Evolutionary conservation across 2,888 invertebrate genomes (phyloP).

Genomic region (Oligia fasciuncula): DNA sequence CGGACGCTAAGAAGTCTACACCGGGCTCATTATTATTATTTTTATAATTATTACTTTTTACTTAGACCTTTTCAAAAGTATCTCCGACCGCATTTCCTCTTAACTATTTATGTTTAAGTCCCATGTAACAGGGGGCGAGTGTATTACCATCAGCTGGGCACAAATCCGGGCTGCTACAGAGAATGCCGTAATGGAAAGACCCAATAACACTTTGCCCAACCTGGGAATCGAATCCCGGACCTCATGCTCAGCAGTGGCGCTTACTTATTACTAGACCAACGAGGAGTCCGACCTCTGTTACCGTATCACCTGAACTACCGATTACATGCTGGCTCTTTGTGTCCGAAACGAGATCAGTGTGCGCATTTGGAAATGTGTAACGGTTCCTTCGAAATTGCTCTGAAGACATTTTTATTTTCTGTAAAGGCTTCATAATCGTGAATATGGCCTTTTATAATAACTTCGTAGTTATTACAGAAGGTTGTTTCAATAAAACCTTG

Average conservation of each 20-base stretch:
- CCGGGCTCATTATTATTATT: no score
- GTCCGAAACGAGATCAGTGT: not conserved
- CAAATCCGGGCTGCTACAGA: not conserved
- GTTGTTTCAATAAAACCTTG: not conserved
- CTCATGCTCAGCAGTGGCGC: no score
- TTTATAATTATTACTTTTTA: no score
- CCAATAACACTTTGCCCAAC: no score
- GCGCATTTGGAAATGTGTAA: not conserved
- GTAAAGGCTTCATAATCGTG: not conserved
- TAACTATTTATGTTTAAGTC: not conserved
- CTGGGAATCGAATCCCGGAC: no score
- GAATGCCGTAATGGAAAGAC: no score
- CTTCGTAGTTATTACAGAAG: not conserved
- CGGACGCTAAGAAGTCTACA: no score
- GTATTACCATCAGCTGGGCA: not conserved
- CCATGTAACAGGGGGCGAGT: not conserved
- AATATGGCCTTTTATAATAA: not conserved
- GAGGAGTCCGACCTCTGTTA: not conserved
- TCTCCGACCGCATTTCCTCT: no score
- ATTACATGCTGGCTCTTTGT: not conserved
- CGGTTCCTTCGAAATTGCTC: not conserved
- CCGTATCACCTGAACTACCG: not conserved
- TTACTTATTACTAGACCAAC: not conserved
- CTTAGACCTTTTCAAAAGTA: no score
- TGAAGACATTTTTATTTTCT: not conserved